Evolutionary conservation across 2,797 vertebrate species (phyloP).

Genomic region (Leptatherina wallacei): DNA sequence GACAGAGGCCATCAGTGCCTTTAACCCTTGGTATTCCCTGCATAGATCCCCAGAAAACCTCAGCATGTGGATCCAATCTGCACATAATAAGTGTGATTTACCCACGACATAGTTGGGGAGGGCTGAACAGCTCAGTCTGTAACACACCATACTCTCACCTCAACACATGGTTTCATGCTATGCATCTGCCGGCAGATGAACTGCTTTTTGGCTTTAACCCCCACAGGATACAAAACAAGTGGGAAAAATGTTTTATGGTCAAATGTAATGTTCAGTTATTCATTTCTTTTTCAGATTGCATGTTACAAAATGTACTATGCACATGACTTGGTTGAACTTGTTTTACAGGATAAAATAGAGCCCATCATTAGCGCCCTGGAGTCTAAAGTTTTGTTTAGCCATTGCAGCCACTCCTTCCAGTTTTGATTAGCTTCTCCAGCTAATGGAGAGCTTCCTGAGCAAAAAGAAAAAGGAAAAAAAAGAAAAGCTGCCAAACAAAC

Average conservation of each 20-base stretch:
- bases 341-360: neutral
- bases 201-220: constrained; percentile 37
- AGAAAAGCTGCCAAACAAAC: constrained; percentile 55
- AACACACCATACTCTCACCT: constrained; percentile 52
- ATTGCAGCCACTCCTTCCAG: constrained; percentile 58
- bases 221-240: constrained; percentile 48
- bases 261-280: constrained; percentile 14
- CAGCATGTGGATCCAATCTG: constrained; percentile 82
- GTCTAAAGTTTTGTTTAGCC: constrained; percentile 52
- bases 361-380: constrained; percentile 12
- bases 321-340: neutral
- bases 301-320: neutral
- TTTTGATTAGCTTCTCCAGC: constrained; percentile 73
- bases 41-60: constrained; percentile 33
- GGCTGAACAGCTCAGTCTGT: constrained; percentile 31
- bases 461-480: constrained; percentile 19
- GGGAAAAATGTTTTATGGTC: constrained; percentile 31
- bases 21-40: constrained; percentile 31
- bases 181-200: constrained; percentile 45
- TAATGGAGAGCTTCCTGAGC: constrained; percentile 83
- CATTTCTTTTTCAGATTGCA: neutral
- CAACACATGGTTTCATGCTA: constrained; percentile 45
- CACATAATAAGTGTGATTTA: constrained; percentile 73
- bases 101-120: constrained; percentile 64
- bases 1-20: constrained; percentile 39